These are phyloP conservation scores for Margaritifera margaritifera DNA, from an alignment of 2,888 invertebrate genomes.

Conservation along the genomic window DNA sequence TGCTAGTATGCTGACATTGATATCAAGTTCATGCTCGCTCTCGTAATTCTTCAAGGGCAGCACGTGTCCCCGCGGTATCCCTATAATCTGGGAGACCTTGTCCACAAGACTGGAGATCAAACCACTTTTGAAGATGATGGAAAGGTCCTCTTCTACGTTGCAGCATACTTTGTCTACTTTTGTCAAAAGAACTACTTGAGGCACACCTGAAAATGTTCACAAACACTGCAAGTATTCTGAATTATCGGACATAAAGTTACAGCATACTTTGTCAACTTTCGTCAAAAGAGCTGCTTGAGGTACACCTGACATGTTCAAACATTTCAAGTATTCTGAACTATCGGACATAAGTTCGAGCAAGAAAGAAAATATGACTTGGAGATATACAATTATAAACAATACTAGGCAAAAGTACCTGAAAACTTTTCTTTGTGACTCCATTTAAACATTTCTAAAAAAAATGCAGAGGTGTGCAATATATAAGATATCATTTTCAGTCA, in stretches of 20 bases:
- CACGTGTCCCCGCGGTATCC: constrained; percentile 39
- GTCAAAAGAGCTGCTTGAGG: constrained; percentile 36
- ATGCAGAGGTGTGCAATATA: no score
- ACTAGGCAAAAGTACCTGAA: no score
- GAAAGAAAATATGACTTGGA: no score
- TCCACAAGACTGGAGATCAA: constrained; percentile 33
- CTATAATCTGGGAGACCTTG: constrained; percentile 36
- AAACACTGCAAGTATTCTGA: no score
- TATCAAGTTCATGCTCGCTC: constrained; percentile 36
- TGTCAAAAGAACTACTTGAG: constrained; percentile 44
- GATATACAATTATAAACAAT: no score
- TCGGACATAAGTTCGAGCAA: no score
- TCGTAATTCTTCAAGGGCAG: constrained; percentile 46
- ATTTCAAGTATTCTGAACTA: no score
- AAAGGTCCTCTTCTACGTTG: constrained; percentile 28
- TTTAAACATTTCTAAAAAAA: no score
- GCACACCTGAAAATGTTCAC: constrained; percentile 45
- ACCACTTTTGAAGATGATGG: constrained; percentile 28
- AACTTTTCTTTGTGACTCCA: no score
- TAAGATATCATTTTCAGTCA: no score
- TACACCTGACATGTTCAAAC: constrained; percentile 17
- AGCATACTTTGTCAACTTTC: constrained; percentile 36
- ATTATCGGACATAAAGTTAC: no score
- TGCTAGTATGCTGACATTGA: constrained; percentile 34
- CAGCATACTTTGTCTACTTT: constrained; percentile 43